phyloP scores from a whole-genome alignment of 2,797 vertebrate genomes.

The Toxotes lorentzi region DNA sequence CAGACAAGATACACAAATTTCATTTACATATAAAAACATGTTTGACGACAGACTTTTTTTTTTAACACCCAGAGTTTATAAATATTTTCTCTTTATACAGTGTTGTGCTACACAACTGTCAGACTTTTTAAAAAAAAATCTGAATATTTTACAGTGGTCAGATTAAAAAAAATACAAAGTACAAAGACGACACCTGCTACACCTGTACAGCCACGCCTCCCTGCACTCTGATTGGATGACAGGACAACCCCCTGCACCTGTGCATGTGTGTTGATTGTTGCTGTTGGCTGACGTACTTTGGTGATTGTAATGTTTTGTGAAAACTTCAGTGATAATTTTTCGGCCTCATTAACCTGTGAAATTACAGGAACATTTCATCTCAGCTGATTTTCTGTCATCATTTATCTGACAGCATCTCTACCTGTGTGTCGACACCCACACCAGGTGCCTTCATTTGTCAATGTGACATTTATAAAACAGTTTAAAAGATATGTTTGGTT shows the following conservation, averaged over 20 bases:
- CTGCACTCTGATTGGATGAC: constrained; percentile 31
- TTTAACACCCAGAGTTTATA: constrained; percentile 46
- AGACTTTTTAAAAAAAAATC: constrained; percentile 42
- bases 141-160: constrained; percentile 43
- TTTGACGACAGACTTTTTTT: constrained; percentile 20
- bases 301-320: background rate
- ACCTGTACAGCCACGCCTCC: constrained; percentile 54
- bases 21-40: constrained; percentile 60
- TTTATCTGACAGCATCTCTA: constrained; percentile 1
- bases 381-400: background rate
- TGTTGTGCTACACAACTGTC: constrained; percentile 54
- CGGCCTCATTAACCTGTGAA: background rate
- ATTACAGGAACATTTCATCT: background rate
- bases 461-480: background rate
- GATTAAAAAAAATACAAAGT: constrained; percentile 78
- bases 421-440: background rate
- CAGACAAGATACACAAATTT: constrained; percentile 41
- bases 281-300: background rate
- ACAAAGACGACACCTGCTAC: constrained; percentile 77
- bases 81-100: constrained; percentile 28
- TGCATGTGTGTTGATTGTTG: background rate
- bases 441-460: background rate
- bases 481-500: background rate
- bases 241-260: constrained; percentile 11
- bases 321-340: background rate